These are phyloP conservation scores for Epizoanthus rinbou DNA, from an alignment of 92 coral and sea anemone genomes.

Conservation along the genomic window DNA sequence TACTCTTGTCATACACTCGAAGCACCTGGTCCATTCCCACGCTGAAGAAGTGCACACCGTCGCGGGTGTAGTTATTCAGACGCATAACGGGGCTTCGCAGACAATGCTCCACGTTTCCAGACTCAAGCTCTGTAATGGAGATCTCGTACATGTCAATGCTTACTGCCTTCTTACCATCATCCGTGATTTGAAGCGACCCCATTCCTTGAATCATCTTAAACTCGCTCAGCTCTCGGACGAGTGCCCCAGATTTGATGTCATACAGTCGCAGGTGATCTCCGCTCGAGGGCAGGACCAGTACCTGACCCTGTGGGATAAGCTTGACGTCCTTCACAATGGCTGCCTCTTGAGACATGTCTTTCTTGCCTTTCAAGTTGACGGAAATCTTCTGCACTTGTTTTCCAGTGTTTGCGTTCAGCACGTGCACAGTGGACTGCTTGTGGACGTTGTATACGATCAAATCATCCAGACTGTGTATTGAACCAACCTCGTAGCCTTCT, in stretches of 20 bases:
- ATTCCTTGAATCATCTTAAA: conserved; percentile 81
- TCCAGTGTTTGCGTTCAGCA: conserved; percentile 74
- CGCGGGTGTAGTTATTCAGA: conserved; percentile 68
- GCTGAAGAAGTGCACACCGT: conserved; percentile 68
- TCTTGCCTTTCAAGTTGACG: conserved; percentile 55
- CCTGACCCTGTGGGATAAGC: conserved; percentile 64
- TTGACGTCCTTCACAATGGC: conserved; percentile 68
- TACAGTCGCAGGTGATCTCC: conserved; percentile 71
- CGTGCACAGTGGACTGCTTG: conserved; percentile 68
- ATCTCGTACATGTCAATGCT: conserved; percentile 82
- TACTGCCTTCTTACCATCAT: conserved; percentile 82
- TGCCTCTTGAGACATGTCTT: conserved; percentile 31
- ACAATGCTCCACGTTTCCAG: conserved; percentile 77
- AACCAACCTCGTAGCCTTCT: conserved; percentile 71
- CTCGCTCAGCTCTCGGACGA: conserved; percentile 74
- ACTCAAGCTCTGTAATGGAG: conserved; percentile 71
- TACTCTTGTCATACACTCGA: conserved; percentile 84
- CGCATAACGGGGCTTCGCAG: conserved; percentile 79
- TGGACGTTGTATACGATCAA: conserved; percentile 70
- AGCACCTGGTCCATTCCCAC: conserved; percentile 80
- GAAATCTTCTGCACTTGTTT: conserved; percentile 70
- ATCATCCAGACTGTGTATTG: conserved; percentile 70
- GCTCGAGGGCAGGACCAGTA: conserved; percentile 77
- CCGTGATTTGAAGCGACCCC: conserved; percentile 74
- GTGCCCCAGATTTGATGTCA: conserved; percentile 74